A percentile compares a stretch with the other conserved stretches of the same genome.
Evolutionary conservation across 2,888 invertebrate species (phyloP).

Genomic region (Epinotia bilunana): DNA sequence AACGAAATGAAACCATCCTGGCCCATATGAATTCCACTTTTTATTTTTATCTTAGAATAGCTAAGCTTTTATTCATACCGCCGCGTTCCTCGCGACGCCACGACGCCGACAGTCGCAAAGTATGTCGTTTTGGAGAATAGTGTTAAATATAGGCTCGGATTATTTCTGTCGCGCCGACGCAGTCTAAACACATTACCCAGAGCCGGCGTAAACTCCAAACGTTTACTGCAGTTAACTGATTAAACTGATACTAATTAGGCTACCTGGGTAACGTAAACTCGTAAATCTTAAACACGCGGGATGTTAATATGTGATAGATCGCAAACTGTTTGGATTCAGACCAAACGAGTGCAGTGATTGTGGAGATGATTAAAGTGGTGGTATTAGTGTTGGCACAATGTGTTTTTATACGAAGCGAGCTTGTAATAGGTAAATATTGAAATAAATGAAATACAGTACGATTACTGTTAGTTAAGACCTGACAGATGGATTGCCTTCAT

Average conservation of each 20-base stretch:
- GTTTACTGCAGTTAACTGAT: conserved; percentile 65
- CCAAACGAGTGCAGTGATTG: conserved; percentile 40
- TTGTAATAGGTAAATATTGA: conserved; percentile 62
- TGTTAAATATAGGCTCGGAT: conserved; percentile 79
- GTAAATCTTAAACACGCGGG: conserved; percentile 55
- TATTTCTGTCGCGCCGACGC: conserved; percentile 78
- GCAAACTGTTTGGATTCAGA: conserved; percentile 42
- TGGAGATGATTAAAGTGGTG: conserved; percentile 56
- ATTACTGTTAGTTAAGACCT: too few species aligned
- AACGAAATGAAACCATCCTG: neutral
- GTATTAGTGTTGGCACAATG: conserved; percentile 58
- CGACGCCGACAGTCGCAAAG: conserved; percentile 59
- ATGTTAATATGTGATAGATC: conserved; percentile 47
- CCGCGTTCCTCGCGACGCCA: conserved; percentile 6
- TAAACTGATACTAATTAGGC: conserved; percentile 61
- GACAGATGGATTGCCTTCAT: too few species aligned
- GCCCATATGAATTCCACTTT: neutral
- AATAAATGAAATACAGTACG: too few species aligned
- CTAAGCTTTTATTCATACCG: conserved; percentile 15
- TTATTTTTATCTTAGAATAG: neutral
- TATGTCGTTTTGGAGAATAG: conserved; percentile 81
- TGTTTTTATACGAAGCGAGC: conserved; percentile 52
- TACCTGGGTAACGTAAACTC: conserved; percentile 54
- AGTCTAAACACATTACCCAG: conserved; percentile 76
- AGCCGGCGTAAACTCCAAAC: conserved; percentile 63